Base-by-base conservation (phyloP, 2,797 vertebrate genomes). In the Alexandromys oeconomus region DNA sequence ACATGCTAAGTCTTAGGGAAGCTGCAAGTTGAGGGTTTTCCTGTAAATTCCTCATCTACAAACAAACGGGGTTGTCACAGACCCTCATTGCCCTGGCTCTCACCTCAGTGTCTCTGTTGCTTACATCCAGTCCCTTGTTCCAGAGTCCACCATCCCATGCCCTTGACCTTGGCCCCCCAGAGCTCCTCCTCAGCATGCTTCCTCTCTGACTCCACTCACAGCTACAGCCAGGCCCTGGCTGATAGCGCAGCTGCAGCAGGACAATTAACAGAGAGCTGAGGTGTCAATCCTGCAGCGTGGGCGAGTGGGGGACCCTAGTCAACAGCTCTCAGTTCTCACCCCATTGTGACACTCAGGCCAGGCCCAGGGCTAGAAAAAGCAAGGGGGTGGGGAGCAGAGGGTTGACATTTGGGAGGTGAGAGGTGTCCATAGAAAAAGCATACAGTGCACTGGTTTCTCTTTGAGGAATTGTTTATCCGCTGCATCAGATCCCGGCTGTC, bases 41-140 rank as follows among this genome's bases (percentile, higher is more conserved):
- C 98, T 98, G 97, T 98, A 97, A 98, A 98, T 98, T 98, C 98
- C 98, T 98, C 98, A 98, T 98, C 98, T 98, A 97, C 98, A 98
- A 99, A 99, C 98, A 98, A 98, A 98, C 97, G 1, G 96, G 98
- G 98, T 98, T 98, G 99, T 99, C 98, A 97, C 98, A 98, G 98
- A 98, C 99, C 98, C 98, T 99, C 98, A 98, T 98, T 98, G 98
- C 98, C 98, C 98, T 96, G 97, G 98, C 98, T 65, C 97, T 98
- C 98, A 99, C 98, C 98, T 99, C 98, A 98, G 98, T 97, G 98
- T 98, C 98, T 98, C 98, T 98, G 98, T 98, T 98, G 98, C 98
- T 98, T 98, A 98, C 98, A 98, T 98, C 98, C 98, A 98, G 98
- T 98, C 97, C 98, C 98, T 98, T 98, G 98, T 99, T 99, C 99